These are phyloP conservation scores for Pygmarrhopalites habei DNA, from an alignment of 1,140 invertebrate species.

Conservation along the genomic window DNA sequence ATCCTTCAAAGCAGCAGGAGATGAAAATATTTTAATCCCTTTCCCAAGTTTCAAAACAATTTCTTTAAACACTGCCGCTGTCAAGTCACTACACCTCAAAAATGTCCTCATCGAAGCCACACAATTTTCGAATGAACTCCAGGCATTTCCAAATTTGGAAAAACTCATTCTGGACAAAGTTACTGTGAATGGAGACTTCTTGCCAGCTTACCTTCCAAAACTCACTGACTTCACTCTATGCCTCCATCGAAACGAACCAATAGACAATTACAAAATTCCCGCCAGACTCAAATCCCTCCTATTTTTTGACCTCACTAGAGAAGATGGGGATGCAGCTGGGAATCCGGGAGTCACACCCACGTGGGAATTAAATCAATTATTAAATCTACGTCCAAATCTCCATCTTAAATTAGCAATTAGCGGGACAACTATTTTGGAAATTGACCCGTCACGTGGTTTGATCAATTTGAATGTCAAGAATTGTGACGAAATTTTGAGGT, in stretches of 20 bases:
- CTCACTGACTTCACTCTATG: conserved; percentile 12
- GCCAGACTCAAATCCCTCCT: conserved; percentile 6
- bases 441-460: background rate
- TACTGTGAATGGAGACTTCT: conserved; percentile 11
- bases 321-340: no score
- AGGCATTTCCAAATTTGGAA: background rate
- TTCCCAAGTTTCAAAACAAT: no score
- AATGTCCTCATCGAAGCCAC: conserved; percentile 21
- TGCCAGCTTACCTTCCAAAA: conserved; percentile 9
- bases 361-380: conserved; percentile 15
- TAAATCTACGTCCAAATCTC: conserved; percentile 6
- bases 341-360: no score
- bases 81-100: conserved; percentile 1
- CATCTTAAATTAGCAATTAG: conserved; percentile 8
- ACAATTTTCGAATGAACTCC: background rate
- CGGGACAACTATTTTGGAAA: conserved; percentile 18
- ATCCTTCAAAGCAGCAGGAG: no score
- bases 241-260: conserved; percentile 10
- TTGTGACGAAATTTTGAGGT: conserved; percentile 8
- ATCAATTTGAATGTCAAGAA: conserved; percentile 18
- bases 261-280: conserved; percentile 14
- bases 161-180: conserved; percentile 14
- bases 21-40: no score
- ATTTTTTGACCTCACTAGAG: conserved; percentile 14
- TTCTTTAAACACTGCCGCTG: no score